These are phyloP conservation scores for Pristionchus pacificus DNA, from an alignment of 1,140 invertebrate genomes.

Conservation along the genomic window DNA sequence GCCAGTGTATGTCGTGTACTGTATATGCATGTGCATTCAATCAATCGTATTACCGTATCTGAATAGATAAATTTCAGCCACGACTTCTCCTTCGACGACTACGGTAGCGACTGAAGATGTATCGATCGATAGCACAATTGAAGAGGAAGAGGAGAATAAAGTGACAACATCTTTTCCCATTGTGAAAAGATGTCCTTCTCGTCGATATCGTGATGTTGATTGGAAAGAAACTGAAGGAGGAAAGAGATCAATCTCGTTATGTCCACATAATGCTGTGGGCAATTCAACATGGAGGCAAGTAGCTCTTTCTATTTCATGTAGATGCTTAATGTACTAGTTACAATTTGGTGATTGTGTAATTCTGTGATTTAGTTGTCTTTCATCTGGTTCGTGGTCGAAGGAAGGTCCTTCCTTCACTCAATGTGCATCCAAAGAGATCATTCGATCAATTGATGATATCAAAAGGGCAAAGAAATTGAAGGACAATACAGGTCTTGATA, in stretches of 20 bases:
- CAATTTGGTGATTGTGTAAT: constrained; percentile 4
- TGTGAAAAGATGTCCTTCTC: neutral
- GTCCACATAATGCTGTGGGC: constrained; percentile 10
- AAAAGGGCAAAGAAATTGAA: neutral
- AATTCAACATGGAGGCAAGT: constrained; percentile 6
- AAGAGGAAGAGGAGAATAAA: neutral
- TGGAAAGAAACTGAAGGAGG: constrained; percentile 15
- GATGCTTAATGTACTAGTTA: constrained; percentile 2
- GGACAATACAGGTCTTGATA: neutral
- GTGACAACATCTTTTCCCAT: neutral
- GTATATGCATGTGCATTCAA: too few species aligned
- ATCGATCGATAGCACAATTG: neutral
- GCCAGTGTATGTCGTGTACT: too few species aligned
- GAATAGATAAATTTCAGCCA: too few species aligned
- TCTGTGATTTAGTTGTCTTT: neutral
- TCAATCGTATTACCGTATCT: too few species aligned
- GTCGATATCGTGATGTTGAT: neutral
- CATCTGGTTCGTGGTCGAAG: neutral
- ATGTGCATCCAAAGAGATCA: neutral
- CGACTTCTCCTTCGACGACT: too few species aligned
- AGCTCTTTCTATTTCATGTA: neutral
- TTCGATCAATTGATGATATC: neutral
- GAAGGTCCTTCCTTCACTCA: constrained; percentile 1
- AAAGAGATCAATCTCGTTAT: constrained; percentile 4
- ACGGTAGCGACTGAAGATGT: too few species aligned